A percentile compares a stretch with the other conserved stretches of the same genome.
Evolutionary conservation across 2,797 vertebrate genomes (phyloP).

Genomic region (Allobates femoralis): DNA sequence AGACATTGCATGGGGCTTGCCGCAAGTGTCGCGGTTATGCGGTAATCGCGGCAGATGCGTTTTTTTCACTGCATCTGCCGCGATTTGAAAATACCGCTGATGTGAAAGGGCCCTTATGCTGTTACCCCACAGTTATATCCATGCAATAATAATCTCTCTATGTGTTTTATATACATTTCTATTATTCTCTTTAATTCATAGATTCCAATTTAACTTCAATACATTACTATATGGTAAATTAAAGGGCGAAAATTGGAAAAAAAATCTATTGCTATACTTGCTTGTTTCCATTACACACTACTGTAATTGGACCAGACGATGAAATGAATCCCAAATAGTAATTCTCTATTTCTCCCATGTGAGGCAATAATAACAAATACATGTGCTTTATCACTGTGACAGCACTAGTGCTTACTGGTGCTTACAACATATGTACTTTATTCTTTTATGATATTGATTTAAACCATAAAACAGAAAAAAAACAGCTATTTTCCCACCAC

Average conservation of each 20-base stretch:
- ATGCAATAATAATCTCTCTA: too few relatives aligned
- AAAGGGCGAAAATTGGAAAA: neutral
- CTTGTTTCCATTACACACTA: neutral
- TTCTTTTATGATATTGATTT: neutral
- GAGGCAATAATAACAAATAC: neutral
- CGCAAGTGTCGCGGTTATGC: too few relatives aligned
- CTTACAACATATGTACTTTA: neutral
- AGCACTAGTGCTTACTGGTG: neutral
- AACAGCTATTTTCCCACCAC: neutral
- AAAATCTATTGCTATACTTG: neutral
- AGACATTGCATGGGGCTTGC: too few relatives aligned
- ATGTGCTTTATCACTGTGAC: slow-evolving; percentile 2
- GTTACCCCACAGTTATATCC: too few relatives aligned
- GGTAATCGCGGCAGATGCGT: too few relatives aligned
- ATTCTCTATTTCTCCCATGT: neutral
- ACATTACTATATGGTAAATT: neutral
- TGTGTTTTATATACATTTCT: neutral
- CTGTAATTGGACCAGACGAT: neutral
- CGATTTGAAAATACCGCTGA: too few relatives aligned
- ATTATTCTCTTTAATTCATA: neutral
- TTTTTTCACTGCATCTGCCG: too few relatives aligned
- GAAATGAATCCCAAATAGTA: neutral
- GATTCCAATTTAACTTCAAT: neutral
- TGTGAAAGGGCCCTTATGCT: too few relatives aligned
- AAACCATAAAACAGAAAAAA: neutral